phyloP scores from a whole-genome alignment of 2,888 invertebrate genomes.

The Eremobia ochroleuca region DNA sequence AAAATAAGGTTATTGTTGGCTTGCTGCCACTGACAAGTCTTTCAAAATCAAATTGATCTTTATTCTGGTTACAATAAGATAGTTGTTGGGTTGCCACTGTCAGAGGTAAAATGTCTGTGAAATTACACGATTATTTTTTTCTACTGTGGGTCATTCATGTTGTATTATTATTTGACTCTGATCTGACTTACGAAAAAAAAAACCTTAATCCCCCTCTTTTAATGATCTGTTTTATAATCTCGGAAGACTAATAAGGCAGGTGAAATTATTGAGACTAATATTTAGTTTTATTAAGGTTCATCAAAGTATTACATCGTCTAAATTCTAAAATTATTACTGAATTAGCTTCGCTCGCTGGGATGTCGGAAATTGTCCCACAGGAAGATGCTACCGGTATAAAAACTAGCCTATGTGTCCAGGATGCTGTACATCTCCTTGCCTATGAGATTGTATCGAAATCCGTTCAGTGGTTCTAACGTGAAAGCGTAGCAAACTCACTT shows the following conservation, averaged over 20 bases:
- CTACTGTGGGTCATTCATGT: background rate
- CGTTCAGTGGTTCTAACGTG: no score
- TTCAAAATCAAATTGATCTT: background rate
- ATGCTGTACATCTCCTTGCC: no score
- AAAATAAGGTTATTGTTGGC: background rate
- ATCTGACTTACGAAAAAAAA: background rate
- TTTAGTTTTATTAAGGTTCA: no score
- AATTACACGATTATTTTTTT: background rate
- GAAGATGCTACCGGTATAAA: no score
- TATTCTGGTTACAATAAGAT: background rate
- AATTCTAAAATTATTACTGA: no score
- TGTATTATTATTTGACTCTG: background rate
- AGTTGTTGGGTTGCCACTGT: background rate
- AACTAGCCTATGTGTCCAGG: no score
- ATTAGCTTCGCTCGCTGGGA: no score
- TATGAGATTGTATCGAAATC: no score
- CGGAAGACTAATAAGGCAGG: background rate
- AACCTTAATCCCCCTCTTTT: no score
- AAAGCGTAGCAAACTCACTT: no score
- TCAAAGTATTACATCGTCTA: no score
- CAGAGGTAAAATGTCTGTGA: background rate
- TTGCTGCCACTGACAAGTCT: background rate
- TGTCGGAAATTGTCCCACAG: no score
- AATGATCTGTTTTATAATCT: conserved; percentile 1
- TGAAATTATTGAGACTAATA: background rate